Conservation (phyloP, 2,888 invertebrate species). For the Drosophila koepferae region DNA sequence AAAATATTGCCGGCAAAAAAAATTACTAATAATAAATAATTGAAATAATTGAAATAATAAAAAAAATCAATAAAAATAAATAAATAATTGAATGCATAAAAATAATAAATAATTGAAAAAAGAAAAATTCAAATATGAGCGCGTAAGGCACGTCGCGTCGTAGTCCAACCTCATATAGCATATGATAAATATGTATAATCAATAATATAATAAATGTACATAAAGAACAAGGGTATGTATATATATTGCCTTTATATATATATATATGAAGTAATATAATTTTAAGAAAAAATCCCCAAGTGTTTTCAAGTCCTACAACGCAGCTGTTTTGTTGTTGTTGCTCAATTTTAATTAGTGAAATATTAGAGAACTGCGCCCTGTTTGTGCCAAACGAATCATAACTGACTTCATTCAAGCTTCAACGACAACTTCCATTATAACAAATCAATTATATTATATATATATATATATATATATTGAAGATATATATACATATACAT, state of each 20-base stretch:
- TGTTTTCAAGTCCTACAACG: background rate
- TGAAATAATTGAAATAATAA: too few species aligned
- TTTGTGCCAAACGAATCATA: background rate
- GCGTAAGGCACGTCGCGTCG: background rate
- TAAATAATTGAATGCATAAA: too few species aligned
- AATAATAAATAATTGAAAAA: too few species aligned
- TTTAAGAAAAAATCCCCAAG: background rate
- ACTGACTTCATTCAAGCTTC: slow-evolving; percentile 1
- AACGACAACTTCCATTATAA: slow-evolving; percentile 7
- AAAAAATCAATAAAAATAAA: too few species aligned
- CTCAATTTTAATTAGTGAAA: slow-evolving; percentile 12
- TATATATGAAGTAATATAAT: background rate
- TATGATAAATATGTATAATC: background rate
- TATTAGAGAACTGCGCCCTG: background rate
- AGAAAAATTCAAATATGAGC: background rate
- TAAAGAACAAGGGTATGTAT: background rate
- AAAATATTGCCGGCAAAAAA: background rate
- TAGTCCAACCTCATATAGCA: background rate
- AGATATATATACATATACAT: background rate
- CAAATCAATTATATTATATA: slow-evolving; percentile 25
- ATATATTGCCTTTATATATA: background rate
- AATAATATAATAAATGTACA: background rate
- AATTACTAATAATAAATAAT: background rate
- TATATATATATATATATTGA: background rate
- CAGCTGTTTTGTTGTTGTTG: slow-evolving; percentile 14